Base-by-base conservation (phyloP, 2,113 vertebrate species). In the Calypte anna region DNA sequence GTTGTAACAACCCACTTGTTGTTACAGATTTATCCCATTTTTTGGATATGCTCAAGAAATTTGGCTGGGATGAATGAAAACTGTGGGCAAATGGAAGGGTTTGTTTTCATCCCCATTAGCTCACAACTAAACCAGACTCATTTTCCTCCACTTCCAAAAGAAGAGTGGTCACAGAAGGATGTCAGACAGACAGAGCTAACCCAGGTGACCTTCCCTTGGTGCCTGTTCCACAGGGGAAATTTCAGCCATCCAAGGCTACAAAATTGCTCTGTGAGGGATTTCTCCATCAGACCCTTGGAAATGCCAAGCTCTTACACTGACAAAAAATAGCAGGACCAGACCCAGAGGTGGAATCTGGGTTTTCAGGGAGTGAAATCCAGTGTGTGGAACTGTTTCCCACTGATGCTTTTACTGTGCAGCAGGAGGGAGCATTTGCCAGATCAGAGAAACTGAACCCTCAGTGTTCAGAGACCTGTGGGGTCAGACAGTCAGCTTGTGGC, bases 1-100 rank as follows among this genome's bases (percentile, higher is more conserved):
- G 3, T 58, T 76, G 4, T 44, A 63, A 33, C 20, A 76, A 80
- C 15, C 28, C 73, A 7, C 9, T 28, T 0, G 0, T 36, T 18
- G 7, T 51, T 55, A 24, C 43, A 48, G 4, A 27, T 19, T 54
- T 62, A 40, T 9, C 11, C 16, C 5, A 3, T n/a, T 30, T 69
- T 38, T 57, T 75, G 2, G 7, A 44, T 38, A 28, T 9, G 23
- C 10, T 51, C 27, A 38, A 20, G 20, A 33, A 58, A 19, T 6
- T 63, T 75, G 62, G 6, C 33, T 10, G 8, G 31, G 31, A 27
- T 76, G 59, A 59, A 54, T 54, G 70, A 55, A 48, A 64, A 43
- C 33, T 61, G 40, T 67, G 33, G 9, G 11, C 51, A 82, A 22
- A 22, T 43, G 53, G 46, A 72, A 66, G 13, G 50, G 16, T 44